Conservation (phyloP, 2,797 vertebrate genomes). For the Spinus olivaceus region DNA sequence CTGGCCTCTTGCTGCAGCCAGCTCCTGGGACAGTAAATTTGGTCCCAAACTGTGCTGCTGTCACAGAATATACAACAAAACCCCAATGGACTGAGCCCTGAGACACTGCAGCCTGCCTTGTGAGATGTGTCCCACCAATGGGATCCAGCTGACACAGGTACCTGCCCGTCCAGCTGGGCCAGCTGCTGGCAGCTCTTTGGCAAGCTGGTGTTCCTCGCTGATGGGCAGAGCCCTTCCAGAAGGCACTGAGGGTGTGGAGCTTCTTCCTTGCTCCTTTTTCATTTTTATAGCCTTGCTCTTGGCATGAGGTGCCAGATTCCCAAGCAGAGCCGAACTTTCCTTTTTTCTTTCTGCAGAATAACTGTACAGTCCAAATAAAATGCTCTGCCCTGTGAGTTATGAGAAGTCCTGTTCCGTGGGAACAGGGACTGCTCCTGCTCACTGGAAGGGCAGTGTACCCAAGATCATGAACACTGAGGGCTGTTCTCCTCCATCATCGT, state of each 20-base stretch:
- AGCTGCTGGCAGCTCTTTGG: background rate
- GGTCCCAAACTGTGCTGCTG: background rate
- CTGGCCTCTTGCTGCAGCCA: background rate
- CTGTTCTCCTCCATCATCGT: background rate
- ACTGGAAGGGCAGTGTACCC: background rate
- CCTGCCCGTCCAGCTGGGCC: background rate
- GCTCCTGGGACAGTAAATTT: background rate
- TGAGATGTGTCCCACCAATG: background rate
- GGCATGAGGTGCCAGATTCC: background rate
- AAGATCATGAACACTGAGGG: background rate
- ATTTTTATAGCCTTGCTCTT: background rate
- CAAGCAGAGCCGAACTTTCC: background rate
- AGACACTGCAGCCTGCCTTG: background rate
- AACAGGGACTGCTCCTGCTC: background rate
- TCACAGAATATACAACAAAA: background rate
- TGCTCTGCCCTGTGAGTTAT: background rate
- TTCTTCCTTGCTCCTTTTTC: background rate
- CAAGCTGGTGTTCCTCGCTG: background rate
- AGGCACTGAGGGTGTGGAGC: background rate
- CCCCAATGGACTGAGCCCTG: fast-evolving
- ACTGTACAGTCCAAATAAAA: background rate
- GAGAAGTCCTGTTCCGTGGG: background rate
- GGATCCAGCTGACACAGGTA: background rate
- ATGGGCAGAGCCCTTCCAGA: background rate
- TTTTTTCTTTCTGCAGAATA: background rate